phyloP scores from a whole-genome alignment of 1,140 invertebrate species.

The Dreissena polymorpha region DNA sequence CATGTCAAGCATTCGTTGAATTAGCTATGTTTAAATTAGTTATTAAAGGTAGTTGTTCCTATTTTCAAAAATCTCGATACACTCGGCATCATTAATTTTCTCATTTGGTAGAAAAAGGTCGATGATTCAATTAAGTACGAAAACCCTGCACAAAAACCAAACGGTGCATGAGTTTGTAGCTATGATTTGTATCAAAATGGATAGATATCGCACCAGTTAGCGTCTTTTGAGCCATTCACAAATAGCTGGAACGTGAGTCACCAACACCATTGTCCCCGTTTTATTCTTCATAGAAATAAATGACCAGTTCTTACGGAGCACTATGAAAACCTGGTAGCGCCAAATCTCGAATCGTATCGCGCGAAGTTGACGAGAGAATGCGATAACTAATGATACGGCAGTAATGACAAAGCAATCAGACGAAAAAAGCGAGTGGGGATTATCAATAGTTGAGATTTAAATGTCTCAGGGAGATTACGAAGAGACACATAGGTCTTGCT shows the following conservation, averaged over 20 bases:
- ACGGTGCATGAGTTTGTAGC: no score
- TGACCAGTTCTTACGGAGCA: not conserved
- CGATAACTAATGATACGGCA: constrained; percentile 51
- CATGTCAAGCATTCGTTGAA: no score
- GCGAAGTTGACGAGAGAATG: constrained; percentile 49
- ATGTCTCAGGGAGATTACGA: constrained; percentile 34
- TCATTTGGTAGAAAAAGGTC: no score
- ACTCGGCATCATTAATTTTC: no score
- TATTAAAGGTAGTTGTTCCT: no score
- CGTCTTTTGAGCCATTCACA: not conserved
- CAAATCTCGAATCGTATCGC: constrained; percentile 40
- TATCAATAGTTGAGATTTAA: constrained; percentile 30
- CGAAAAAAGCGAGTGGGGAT: constrained; percentile 18
- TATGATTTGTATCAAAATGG: no score
- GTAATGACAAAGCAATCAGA: constrained; percentile 46
- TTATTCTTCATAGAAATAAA: not conserved
- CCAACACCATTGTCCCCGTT: not conserved
- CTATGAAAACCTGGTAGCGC: constrained; percentile 47
- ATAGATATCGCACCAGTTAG: no score
- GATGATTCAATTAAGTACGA: no score
- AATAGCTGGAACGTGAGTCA: not conserved
- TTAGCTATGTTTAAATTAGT: no score
- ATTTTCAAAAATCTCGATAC: no score
- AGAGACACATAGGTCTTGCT: constrained; percentile 36
- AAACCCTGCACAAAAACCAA: no score